Conservation (phyloP, 1,140 invertebrate species). For the Papilio glaucus region DNA sequence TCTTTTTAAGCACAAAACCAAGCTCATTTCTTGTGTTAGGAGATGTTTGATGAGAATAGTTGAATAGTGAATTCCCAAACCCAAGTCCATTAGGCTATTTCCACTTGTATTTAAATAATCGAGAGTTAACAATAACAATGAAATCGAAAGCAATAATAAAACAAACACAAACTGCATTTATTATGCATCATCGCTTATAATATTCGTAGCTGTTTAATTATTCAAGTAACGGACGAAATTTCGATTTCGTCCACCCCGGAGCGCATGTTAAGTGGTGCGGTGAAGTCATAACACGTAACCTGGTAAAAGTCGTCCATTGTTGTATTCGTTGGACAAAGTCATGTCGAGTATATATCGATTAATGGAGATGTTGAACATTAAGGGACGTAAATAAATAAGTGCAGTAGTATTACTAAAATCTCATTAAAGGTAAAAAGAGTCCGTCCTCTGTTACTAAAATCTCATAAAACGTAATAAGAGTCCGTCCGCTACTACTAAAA, state of each 20-base stretch:
- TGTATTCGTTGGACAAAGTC: constrained; percentile 42
- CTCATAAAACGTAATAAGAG: no score
- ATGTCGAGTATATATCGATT: neutral
- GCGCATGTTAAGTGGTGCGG: constrained; percentile 48
- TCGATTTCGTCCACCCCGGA: constrained; percentile 50
- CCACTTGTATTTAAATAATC: neutral
- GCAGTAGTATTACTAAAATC: no score
- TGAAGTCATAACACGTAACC: constrained; percentile 64
- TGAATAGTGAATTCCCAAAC: neutral
- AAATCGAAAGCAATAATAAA: constrained; percentile 46
- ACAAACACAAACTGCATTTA: constrained; percentile 48
- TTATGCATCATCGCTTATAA: constrained; percentile 54
- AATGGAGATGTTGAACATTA: neutral
- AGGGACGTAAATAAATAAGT: neutral
- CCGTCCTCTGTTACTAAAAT: no score
- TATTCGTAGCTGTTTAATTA: constrained; percentile 43
- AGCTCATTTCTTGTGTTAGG: no score
- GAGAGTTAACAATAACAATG: neutral
- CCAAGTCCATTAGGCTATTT: neutral
- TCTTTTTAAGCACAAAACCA: no score
- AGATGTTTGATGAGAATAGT: no score
- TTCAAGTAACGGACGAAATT: constrained; percentile 53
- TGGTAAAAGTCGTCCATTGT: constrained; percentile 67
- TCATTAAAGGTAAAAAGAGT: no score
- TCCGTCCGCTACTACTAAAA: no score